phyloP scores from a whole-genome alignment of 1,140 invertebrate genomes.

The Heliothis subflexa region DNA sequence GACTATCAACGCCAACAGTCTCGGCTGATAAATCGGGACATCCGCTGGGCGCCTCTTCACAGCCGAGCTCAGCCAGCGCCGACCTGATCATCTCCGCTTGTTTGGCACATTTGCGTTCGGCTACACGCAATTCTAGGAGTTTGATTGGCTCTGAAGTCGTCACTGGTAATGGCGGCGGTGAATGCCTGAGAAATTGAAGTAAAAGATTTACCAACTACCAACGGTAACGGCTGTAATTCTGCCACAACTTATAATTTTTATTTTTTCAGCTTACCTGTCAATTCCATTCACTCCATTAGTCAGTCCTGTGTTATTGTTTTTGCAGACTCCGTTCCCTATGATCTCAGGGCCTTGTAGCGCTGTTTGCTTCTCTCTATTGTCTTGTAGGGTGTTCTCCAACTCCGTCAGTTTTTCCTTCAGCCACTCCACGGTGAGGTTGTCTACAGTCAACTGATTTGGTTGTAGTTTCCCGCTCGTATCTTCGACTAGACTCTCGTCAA shows the following conservation, averaged over 20 bases:
- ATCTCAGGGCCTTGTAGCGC: conserved; percentile 85
- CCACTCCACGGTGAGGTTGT: conserved; percentile 96
- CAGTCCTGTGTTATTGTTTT: conserved; percentile 78
- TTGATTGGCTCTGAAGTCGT: conserved; percentile 77
- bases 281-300: conserved; percentile 81
- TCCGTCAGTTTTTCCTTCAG: conserved; percentile 92
- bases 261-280: conserved; percentile 78
- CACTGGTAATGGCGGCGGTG: conserved; percentile 76
- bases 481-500: conserved; percentile 94
- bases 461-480: conserved; percentile 93
- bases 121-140: conserved; percentile 88
- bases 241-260: neutral
- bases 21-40: conserved; percentile 89
- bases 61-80: conserved; percentile 94
- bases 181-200: conserved; percentile 68
- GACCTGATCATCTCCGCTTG: conserved; percentile 93
- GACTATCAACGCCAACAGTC: conserved; percentile 77
- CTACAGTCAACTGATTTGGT: conserved; percentile 94
- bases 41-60: conserved; percentile 94
- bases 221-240: neutral
- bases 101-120: conserved; percentile 92
- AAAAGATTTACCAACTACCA: neutral
- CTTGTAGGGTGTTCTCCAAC: conserved; percentile 90
- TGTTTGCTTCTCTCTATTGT: conserved; percentile 89
- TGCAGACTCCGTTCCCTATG: conserved; percentile 81